Evolutionary conservation across 1,140 invertebrate genomes (phyloP).

Genomic region (Drosophila sechellia): DNA sequence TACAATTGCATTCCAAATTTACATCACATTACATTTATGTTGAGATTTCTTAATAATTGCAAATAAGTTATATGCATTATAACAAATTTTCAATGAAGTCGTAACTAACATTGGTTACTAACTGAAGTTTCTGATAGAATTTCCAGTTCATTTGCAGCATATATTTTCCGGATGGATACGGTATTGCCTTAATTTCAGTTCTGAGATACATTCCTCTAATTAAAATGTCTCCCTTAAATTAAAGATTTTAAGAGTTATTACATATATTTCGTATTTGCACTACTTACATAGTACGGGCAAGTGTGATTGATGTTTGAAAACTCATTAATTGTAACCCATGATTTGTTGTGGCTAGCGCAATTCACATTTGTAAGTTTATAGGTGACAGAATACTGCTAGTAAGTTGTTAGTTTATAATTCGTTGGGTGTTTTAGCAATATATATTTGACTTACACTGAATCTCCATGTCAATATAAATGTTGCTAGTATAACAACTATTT

Average conservation of each 20-base stretch:
- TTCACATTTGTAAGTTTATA: conserved; percentile 14
- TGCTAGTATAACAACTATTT: not conserved
- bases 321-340: conserved; percentile 22
- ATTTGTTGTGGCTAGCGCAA: conserved; percentile 10
- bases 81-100: conserved; percentile 8
- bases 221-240: conserved; percentile 1
- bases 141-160: conserved; percentile 8
- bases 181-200: not conserved
- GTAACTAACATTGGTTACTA: conserved; percentile 5
- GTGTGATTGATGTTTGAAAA: conserved; percentile 27
- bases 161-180: conserved; percentile 8
- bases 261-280: not conserved
- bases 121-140: conserved; percentile 5
- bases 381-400: conserved; percentile 2
- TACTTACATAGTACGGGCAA: conserved; percentile 14
- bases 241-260: not conserved
- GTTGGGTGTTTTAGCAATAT: too few relatives aligned
- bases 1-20: too few relatives aligned
- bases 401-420: not conserved
- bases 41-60: too few relatives aligned
- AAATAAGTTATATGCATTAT: not conserved
- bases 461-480: not conserved
- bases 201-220: conserved; percentile 10
- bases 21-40: too few relatives aligned
- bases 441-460: conserved; percentile 8